Evolutionary conservation across 2,797 vertebrate genomes (phyloP).

Genomic region (Molothrus aeneus): DNA sequence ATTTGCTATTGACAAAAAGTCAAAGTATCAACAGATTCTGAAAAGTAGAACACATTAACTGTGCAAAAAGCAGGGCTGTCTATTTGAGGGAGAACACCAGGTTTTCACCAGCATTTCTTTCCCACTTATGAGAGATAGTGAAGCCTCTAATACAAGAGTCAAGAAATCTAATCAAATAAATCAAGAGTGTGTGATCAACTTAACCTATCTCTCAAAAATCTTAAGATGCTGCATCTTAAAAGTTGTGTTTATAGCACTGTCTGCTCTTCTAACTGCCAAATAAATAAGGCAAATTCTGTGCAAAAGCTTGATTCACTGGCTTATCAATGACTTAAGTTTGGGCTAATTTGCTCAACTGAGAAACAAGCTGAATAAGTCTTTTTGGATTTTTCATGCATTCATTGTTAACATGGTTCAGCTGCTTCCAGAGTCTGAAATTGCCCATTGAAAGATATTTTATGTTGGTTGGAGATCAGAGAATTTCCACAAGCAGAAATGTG

Average conservation of each 20-base stretch:
- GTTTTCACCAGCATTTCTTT: not conserved
- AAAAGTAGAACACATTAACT: not conserved
- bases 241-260: not conserved
- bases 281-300: not conserved
- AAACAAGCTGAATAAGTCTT: not conserved
- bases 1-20: not conserved
- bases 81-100: rapidly evolving
- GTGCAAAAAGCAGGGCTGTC: not conserved
- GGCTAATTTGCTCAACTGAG: not conserved
- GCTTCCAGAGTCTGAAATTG: not conserved
- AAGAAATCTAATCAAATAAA: not conserved
- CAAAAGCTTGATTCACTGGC: not conserved
- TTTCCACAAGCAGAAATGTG: not conserved
- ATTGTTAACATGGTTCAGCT: not conserved
- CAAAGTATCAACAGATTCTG: not conserved
- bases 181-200: not conserved
- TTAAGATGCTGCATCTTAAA: not conserved
- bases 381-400: not conserved
- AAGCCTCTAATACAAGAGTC: not conserved
- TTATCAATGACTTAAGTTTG: not conserved
- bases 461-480: not conserved
- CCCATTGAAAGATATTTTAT: not conserved
- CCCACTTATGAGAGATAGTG: not conserved
- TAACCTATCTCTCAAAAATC: not conserved
- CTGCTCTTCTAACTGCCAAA: not conserved